A percentile compares a stretch with the other conserved stretches of the same genome.
These are phyloP conservation scores for Dendrolimus houi DNA, from an alignment of 2,888 invertebrate species.

Conservation along the genomic window DNA sequence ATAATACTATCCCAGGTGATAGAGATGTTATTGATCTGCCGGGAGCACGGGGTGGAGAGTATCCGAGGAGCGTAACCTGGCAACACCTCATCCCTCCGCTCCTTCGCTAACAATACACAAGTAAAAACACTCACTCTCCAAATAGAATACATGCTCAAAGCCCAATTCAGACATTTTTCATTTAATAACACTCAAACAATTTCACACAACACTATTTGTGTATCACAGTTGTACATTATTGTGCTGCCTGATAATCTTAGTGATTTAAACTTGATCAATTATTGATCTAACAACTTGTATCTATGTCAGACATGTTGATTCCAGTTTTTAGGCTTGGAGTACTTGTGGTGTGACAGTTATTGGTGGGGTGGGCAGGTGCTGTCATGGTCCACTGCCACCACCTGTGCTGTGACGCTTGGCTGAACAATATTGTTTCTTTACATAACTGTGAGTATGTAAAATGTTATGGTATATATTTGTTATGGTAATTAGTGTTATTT, in stretches of 20 bases:
- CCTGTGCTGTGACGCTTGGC: conserved; percentile 58
- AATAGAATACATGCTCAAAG: conserved; percentile 71
- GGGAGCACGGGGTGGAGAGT: conserved; percentile 44
- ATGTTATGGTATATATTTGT: too few species aligned
- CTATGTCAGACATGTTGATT: conserved; percentile 41
- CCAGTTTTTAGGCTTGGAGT: conserved; percentile 28
- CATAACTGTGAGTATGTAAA: conserved; percentile 9
- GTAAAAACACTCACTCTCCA: conserved; percentile 68
- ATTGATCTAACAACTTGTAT: conserved; percentile 68
- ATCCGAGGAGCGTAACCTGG: conserved; percentile 60
- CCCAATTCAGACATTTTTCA: conserved; percentile 68
- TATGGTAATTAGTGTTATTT: too few species aligned
- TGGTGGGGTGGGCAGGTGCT: conserved; percentile 63
- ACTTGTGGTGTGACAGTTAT: conserved; percentile 30
- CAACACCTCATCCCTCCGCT: conserved; percentile 66
- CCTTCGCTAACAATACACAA: conserved; percentile 35
- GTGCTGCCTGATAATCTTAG: conserved; percentile 35
- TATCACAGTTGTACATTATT: conserved; percentile 49
- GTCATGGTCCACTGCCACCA: conserved; percentile 54
- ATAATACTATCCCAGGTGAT: conserved; percentile 59
- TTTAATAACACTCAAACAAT: conserved; percentile 20
- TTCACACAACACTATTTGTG: conserved; percentile 23
- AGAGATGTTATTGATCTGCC: conserved; percentile 71
- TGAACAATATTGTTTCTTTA: conserved; percentile 36
- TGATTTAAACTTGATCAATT: conserved; percentile 18